A percentile compares a stretch with the other conserved stretches of the same genome.
phyloP scores from a whole-genome alignment of 2,797 vertebrate species.

The Malacoctenus gilli region DNA sequence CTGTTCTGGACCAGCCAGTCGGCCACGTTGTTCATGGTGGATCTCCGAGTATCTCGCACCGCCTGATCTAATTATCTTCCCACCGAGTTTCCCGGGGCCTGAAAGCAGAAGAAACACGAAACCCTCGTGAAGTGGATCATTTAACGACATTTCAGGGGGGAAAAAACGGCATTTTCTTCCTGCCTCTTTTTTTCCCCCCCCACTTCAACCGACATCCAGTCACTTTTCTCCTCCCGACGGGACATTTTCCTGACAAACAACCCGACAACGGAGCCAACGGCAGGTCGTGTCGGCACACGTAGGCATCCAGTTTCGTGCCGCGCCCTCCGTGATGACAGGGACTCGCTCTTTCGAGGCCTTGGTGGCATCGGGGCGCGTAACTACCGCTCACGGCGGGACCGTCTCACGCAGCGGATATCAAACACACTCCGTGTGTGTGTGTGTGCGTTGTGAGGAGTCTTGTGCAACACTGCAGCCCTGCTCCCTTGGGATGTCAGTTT shows the following conservation, averaged over 20 bases:
- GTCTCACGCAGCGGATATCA: constrained; percentile 57
- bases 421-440: constrained; percentile 45
- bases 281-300: constrained; percentile 74
- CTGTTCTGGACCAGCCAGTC: constrained; percentile 83
- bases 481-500: constrained; percentile 52
- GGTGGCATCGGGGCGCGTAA: constrained; percentile 54
- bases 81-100: constrained; percentile 68
- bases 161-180: neutral
- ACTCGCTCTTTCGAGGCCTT: constrained; percentile 56
- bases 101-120: constrained; percentile 75
- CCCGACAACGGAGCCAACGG: constrained; percentile 46
- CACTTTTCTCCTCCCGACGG: constrained; percentile 11
- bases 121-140: constrained; percentile 60
- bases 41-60: constrained; percentile 31
- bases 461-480: constrained; percentile 61
- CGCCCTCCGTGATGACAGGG: constrained; percentile 72
- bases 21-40: constrained; percentile 78
- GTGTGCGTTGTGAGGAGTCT: constrained; percentile 56
- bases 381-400: constrained; percentile 33
- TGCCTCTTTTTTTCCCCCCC: neutral
- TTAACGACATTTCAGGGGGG: constrained; percentile 29
- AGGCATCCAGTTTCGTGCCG: constrained; percentile 74
- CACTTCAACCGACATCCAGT: constrained; percentile 25
- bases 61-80: constrained; percentile 50
- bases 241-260: constrained; percentile 55